Evolutionary conservation across 2,797 vertebrate species (phyloP), one percentile per base, ranked within the genome.

Genomic region (Triplophysa bombifrons): DNA sequence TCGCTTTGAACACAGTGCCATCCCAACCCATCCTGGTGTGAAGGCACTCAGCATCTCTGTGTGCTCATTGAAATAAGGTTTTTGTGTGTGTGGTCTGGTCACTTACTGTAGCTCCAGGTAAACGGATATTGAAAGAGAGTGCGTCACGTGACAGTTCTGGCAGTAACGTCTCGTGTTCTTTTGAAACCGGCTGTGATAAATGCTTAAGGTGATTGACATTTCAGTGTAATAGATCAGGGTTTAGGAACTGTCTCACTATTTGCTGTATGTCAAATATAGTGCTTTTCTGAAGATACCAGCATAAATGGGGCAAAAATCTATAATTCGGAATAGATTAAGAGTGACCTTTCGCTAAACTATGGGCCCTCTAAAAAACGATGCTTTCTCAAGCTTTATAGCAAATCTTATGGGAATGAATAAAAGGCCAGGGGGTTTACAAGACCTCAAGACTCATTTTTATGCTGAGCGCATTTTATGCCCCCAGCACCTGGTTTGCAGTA

Each of bases 1-100:
- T 27, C 83, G 91, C 91, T 93, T 92, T 93, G 92, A 93, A 93
- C 88, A 78, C 83, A 71, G 82, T 61, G 92, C 92, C 91, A 89
- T 89, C 83, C 83, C 81, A 63, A 93, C 92, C 90, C 85, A 84
- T 86, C 86, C 38, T 65, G 81, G 90, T 85, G 86, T 89, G 80
- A 90, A 88, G 84, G 88, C 76, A 72, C 84, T 87, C 64, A 66
- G 71, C 30, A 82, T 87, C 84, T 87, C 67, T 71, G 65, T 44
- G 55, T 25, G 83, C 87, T 90, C 85, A 88, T 91, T 90, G 90
- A 90, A 93, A 92, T 87, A 83, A 56, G 78, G 76, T 65, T 30
- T 81, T 72, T 86, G 83, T 79, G 86, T 88, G 87, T 90, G 84
- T n/a, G 51, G 1, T 16, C 81, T n/a, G 51, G 1, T 16, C 81